Conservation (phyloP, 2,888 invertebrate species). For the Podabrus alpinus region DNA sequence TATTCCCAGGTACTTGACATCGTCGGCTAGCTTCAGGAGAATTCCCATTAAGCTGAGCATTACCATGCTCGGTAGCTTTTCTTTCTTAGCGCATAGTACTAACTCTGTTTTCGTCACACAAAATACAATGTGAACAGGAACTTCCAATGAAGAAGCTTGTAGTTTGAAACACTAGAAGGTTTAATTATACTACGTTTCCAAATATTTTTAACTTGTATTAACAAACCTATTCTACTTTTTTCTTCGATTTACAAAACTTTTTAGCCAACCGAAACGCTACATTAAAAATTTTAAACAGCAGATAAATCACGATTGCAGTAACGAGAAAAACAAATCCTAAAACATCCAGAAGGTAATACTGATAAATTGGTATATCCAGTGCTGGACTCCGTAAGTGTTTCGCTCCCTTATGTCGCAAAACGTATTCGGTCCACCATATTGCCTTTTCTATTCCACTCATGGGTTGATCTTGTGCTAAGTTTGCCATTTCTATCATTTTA, state of each 20-base stretch:
- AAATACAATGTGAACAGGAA: no score
- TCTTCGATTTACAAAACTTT: neutral
- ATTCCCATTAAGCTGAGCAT: no score
- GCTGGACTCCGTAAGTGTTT: neutral
- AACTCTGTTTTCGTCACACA: no score
- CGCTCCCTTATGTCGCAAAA: neutral
- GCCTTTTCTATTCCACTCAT: neutral
- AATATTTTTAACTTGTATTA: no score
- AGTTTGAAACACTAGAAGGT: no score
- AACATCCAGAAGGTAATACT: neutral
- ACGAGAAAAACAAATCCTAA: neutral
- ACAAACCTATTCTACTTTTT: neutral
- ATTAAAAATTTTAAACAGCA: neutral
- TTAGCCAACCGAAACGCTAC: neutral
- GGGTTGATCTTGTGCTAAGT: neutral
- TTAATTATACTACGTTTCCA: no score
- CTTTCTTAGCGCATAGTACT: no score
- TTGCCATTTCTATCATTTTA: neutral
- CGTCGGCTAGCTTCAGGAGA: no score
- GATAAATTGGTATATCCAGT: neutral
- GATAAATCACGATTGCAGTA: neutral
- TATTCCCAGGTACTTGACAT: no score
- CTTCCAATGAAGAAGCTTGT: no score
- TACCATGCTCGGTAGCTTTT: no score
- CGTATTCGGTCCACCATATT: conserved; percentile 8